Evolutionary conservation across 2,888 invertebrate species (phyloP).

Genomic region (Oxytorus armatus): DNA sequence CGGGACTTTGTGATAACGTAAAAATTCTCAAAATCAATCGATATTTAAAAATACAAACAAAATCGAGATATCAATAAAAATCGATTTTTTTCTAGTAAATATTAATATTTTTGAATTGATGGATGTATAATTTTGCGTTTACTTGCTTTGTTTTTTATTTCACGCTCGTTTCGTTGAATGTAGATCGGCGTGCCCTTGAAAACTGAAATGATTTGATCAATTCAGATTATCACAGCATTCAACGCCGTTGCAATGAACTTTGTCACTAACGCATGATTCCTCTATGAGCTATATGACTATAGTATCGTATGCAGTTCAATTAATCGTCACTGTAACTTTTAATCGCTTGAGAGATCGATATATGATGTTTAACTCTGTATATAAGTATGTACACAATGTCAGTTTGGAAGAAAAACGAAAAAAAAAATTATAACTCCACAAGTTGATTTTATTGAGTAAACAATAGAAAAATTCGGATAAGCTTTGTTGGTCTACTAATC

Average conservation of each 20-base stretch:
- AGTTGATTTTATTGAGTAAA: background rate
- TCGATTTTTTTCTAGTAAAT: background rate
- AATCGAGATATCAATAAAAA: background rate
- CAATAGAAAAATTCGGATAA: slow-evolving; percentile 21
- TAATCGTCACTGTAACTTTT: slow-evolving; percentile 14
- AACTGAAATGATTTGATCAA: slow-evolving; percentile 66
- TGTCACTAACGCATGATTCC: slow-evolving; percentile 50
- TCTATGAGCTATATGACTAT: slow-evolving; percentile 8
- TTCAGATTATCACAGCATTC: slow-evolving; percentile 67
- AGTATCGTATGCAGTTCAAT: background rate
- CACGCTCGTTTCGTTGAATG: slow-evolving; percentile 42
- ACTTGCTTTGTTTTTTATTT: slow-evolving; percentile 23
- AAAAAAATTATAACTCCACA: slow-evolving; percentile 18
- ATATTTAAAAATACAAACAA: background rate
- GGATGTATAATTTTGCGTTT: background rate
- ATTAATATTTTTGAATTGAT: background rate
- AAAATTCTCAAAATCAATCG: too few species aligned
- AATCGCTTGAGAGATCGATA: slow-evolving; percentile 51
- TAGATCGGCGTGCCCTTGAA: slow-evolving; percentile 54
- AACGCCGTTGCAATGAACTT: slow-evolving; percentile 65
- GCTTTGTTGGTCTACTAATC: slow-evolving; percentile 35
- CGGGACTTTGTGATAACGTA: too few species aligned
- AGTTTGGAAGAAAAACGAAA: too few species aligned
- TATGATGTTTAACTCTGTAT: slow-evolving; percentile 34
- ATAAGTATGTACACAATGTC: background rate